Evolutionary conservation across 2,113 vertebrate species (phyloP).

Genomic region (Malaclemys terrapin): DNA sequence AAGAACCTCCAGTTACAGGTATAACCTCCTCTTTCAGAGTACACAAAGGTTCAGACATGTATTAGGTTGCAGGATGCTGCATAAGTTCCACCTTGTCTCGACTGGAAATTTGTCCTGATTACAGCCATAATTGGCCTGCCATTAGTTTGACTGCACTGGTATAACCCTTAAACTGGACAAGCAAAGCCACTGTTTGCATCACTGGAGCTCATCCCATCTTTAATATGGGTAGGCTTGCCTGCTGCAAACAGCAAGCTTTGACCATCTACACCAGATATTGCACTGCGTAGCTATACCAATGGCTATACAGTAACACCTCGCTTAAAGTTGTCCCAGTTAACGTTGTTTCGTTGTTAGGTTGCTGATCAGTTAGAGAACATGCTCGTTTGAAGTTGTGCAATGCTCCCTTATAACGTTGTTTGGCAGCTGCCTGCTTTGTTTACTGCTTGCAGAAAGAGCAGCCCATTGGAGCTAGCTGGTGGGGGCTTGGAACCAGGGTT

Average conservation of each 20-base stretch:
- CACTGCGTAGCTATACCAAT: fast-evolving
- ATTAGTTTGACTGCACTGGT: not conserved
- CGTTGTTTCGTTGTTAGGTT: no score
- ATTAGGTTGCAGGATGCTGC: not conserved
- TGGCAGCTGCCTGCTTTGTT: no score
- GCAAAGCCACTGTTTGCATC: not conserved
- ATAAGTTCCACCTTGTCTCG: not conserved
- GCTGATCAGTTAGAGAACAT: no score
- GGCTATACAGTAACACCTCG: no score
- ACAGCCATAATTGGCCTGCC: not conserved
- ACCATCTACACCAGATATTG: not conserved
- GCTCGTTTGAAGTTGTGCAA: no score
- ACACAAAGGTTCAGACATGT: not conserved
- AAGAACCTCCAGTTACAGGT: no score
- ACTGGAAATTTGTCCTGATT: not conserved
- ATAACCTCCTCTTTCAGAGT: no score
- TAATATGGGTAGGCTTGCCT: not conserved
- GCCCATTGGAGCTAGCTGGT: no score
- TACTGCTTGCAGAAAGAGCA: no score
- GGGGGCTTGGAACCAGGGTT: no score
- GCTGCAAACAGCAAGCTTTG: not conserved
- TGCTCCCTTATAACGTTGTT: no score
- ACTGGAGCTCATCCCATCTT: not conserved
- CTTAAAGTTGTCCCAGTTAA: no score
- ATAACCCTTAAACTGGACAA: not conserved